Evolutionary conservation across 2,797 vertebrate genomes (phyloP), one percentile per base, ranked within the genome.

Genomic region (Enteromius fasciolatus): DNA sequence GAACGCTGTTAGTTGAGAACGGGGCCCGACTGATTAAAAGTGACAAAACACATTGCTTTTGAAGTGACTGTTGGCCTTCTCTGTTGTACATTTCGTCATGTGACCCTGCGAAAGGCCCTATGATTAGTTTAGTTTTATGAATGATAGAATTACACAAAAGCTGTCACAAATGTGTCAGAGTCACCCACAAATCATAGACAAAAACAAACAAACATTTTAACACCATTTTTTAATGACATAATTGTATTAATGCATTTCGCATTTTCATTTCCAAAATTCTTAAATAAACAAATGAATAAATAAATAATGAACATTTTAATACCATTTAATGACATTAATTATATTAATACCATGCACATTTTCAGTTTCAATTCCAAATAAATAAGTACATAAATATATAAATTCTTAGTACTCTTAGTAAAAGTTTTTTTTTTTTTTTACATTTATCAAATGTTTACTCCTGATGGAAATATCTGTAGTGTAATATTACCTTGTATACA

Each of bases 1-100:
- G 4, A 25, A 78, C 0, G 14, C 63, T 78, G 44, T 80, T 44
- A 46, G 68, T 33, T 61, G 68, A 73, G 41, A 36, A 10, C 9
- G 18, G 7, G 48, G 23, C 75, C 36, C 31, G 66, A 81, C 46
- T 59, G 78, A 84, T 81, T 50, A 69, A 81, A 70, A 69, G 54
- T 81, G 46, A 81, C 64, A 66, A 70, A 81, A 64, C 25, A 52
- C 14, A 50, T 25, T 2, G 1, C 3, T 25, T 72, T 84, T 81
- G 31, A 61, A 78, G 57, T 57, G 72, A 76, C 72, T 76, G 54
- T 59, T 48, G 14, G 5, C 72, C 72, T 48, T 67, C 52, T 36
- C 31, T 44, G 61, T 46, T 44, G 59, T 28, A 46, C 23, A 41
- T 50, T 75, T 75, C 33, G 23, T 28, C 11, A 61, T 28, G 23